Evolutionary conservation across 2,797 vertebrate species (phyloP), one percentile per base, ranked within the genome.

Genomic region (Podarcis lilfordi): DNA sequence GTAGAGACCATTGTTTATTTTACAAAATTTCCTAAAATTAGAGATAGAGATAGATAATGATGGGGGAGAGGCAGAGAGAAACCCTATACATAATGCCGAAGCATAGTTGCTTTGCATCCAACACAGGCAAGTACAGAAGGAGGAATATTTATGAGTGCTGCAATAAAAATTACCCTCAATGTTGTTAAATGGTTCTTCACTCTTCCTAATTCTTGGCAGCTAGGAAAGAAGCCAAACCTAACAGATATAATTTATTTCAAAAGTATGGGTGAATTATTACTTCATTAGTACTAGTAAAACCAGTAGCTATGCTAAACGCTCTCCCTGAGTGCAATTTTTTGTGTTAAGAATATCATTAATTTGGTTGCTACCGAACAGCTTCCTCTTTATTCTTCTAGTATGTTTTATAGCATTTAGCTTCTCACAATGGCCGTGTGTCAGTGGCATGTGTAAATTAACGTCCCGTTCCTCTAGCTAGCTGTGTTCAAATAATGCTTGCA

Each of bases 151-250:
- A 86, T 5, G 59, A 89, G 6, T 84, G 78, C 68, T 71, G 69
- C 82, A 82, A 19, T 90, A 86, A 92, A 94, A 93, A 91, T 88
- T 61, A 80, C 37, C 0, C 0, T 37, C 80, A 92, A 91, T 93
- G 94, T 64, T 86, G 61, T 94, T 92, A 93, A 95, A 87, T 69
- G 83, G 84, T 92, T 93, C 89, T 92, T 94, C 55, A 45, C 84
- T 86, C 86, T 87, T 92, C 66, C 69, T 92, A 92, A 87, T 92
- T 77, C 78, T 80, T 90, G 90, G 50, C 90, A 93, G 77, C 89
- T 92, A 94, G 95, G 92, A 95, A 82, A 29, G 84, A 88, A 85
- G 92, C 93, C 94, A 94, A 95, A 93, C 74, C 86, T 90, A 95
- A 92, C 87, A 93, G 84, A 89, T 89, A 64, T 2, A 86, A 94